Evolutionary conservation across 2,797 vertebrate genomes (phyloP), one percentile per base, ranked within the genome.

Genomic region (Rhabdophis nuchalis): DNA sequence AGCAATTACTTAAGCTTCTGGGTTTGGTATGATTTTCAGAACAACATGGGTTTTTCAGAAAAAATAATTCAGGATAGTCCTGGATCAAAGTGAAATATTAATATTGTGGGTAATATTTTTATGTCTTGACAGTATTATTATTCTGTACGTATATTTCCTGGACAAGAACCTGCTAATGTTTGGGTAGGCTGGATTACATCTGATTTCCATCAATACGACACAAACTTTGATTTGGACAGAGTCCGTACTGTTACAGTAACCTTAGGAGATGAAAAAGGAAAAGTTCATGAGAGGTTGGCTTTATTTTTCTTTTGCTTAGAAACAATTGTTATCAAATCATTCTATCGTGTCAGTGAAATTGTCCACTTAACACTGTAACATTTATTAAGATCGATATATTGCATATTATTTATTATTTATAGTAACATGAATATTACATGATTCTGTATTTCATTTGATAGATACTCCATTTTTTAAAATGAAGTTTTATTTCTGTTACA

Each of bases 121-220:
- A 85, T 93, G 50, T 89, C 90, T 96, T 92, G 36, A 86, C 97
- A 99, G 99, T 98, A 99, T 92, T 99, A 98, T 95, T 99, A 99
- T 94, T 99, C 99, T 0, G 98, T 99, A 92, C 97, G 99, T 94
- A 98, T 99, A 96, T 99, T 99, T 93, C 99, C 99, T 14, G 99
- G 99, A 86, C 99, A 99, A 97, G 99, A 99, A 93, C 99, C 99
- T 89, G 98, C 98, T 92, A 98, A 98, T 41, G 99, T 99, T 90
- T 99, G 99, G 99, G 99, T 99, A 5, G 99, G 99, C 89, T 99
- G 99, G 99, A 98, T 99, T 77, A 99, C 99, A 11, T 99, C 99
- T 2, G 99, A 99, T 93, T 99, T 99, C 93, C 99, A 99, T 93
- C 99, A 99, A 92, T 98, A 98, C 0, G 98, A 99, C 93, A 98